A percentile compares a stretch with the other conserved stretches of the same genome.
phyloP scores from a whole-genome alignment of 2,888 invertebrate species.

The Phanerotoma sp. region DNA sequence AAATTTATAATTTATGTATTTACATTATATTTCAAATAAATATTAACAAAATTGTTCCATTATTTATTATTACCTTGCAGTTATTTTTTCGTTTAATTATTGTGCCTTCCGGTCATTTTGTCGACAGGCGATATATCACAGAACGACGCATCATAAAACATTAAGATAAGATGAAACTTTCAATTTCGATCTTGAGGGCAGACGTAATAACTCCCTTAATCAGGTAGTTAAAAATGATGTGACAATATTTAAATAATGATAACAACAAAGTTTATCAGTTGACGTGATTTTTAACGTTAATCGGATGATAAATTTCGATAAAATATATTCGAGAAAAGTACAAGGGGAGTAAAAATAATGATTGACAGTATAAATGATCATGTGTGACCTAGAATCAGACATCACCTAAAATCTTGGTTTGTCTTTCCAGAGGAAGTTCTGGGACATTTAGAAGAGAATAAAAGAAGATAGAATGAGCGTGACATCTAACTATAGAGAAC shows the following conservation, averaged over 20 bases:
- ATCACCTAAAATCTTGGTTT: constrained; percentile 21
- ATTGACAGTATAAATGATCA: constrained; percentile 30
- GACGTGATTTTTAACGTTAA: constrained; percentile 8
- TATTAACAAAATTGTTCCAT: no score
- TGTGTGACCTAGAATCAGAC: constrained; percentile 26
- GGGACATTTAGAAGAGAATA: constrained; percentile 43
- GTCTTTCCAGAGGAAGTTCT: constrained; percentile 49
- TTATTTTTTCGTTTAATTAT: no score
- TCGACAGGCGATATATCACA: no score
- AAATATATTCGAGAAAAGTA: neutral
- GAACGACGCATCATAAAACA: no score
- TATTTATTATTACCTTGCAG: no score
- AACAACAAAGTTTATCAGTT: constrained; percentile 2
- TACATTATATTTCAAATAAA: no score
- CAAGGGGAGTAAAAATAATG: constrained; percentile 9
- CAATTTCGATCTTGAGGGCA: no score
- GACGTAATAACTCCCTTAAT: no score
- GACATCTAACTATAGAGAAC: constrained; percentile 9
- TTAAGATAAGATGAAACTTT: no score
- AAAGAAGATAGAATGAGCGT: constrained; percentile 25
- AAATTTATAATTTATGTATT: no score
- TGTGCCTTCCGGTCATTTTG: no score
- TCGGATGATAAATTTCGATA: neutral
- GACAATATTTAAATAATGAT: neutral
- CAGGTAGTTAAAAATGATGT: constrained; percentile 1